These are phyloP conservation scores for Cheirogaleus medius DNA, from an alignment of 2,113 vertebrate genomes.

Conservation along the genomic window DNA sequence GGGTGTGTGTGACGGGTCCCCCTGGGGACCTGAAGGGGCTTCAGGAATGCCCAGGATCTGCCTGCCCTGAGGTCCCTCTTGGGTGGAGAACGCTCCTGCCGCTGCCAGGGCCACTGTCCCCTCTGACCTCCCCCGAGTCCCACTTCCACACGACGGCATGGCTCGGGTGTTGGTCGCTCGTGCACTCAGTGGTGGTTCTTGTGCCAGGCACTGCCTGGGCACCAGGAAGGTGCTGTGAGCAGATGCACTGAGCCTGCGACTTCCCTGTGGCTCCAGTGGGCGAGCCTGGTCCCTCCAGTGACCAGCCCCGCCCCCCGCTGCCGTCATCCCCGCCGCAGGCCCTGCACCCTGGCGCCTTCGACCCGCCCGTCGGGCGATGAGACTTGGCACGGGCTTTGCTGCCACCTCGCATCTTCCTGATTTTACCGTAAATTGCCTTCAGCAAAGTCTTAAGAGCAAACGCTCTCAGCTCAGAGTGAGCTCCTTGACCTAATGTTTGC, in stretches of 20 bases:
- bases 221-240: background rate
- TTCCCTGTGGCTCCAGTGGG: background rate
- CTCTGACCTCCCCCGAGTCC: background rate
- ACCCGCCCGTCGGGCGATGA: accelerated
- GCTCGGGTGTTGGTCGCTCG: background rate
- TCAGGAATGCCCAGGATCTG: accelerated
- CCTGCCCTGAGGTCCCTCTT: background rate
- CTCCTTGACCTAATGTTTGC: background rate
- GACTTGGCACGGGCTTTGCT: background rate
- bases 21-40: background rate
- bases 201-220: background rate
- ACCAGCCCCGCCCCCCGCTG: no score
- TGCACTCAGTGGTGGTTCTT: background rate
- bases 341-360: background rate
- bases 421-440: background rate
- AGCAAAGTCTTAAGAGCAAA: background rate
- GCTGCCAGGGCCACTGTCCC: no score
- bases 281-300: background rate
- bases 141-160: background rate
- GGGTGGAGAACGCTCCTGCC: accelerated
- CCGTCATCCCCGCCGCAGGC: accelerated
- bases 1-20: accelerated
- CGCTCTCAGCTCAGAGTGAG: background rate
- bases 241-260: background rate
- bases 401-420: background rate